Base-by-base conservation (phyloP, 2,797 vertebrate genomes). In the Anabacerthia variegaticeps region DNA sequence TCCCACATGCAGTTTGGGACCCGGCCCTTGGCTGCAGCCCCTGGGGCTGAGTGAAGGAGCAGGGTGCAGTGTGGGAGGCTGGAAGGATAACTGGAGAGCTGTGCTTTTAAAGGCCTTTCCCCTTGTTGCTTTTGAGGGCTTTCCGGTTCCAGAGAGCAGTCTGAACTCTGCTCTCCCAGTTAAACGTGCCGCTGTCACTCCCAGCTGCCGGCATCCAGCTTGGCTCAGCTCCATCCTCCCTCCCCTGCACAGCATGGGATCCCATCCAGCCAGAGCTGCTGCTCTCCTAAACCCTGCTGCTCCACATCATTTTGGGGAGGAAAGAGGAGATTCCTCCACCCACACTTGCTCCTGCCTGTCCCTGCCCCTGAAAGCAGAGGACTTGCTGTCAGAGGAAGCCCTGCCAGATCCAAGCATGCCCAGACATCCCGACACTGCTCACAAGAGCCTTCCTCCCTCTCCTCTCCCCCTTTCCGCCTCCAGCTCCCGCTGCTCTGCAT, bases 21-120 rank as follows among this genome's bases (percentile, higher is more conserved):
- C 20, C 0, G 1, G 10, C 15, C 43, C 30, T 46, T 36, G 0
- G 1, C 46, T 8, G 32, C 3, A 1, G n/a, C 46, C 1, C 10
- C 15, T 3, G 0, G 54, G 30, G 21, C 11, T 28, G 63, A 19
- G 34, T 1, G 4, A 23, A 63, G 36, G 54, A 69, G 55, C 37
- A 32, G 15, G 1, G 19, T 15, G 14, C 15, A 3, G 17, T 2
- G 5, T 4, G n/a, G 52, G 71, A 93, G 16, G 66, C 43, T 61
- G 77, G 59, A 69, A 26, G 24, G 34, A 20, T 6, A 13, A 22
- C 43, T 7, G 1, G 65, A 9, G 32, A 80, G 37, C 41, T 63
- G 39, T 36, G 61, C 23, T 71, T 78, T 67, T 11, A 16, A 22
- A 69, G 24, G 22, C 23, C 3, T 82, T 85, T 77, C 14, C 43